A percentile compares a stretch with the other conserved stretches of the same genome.
Evolutionary conservation across 2,797 vertebrate genomes (phyloP).

Genomic region (Pseudomugil tenellus): DNA sequence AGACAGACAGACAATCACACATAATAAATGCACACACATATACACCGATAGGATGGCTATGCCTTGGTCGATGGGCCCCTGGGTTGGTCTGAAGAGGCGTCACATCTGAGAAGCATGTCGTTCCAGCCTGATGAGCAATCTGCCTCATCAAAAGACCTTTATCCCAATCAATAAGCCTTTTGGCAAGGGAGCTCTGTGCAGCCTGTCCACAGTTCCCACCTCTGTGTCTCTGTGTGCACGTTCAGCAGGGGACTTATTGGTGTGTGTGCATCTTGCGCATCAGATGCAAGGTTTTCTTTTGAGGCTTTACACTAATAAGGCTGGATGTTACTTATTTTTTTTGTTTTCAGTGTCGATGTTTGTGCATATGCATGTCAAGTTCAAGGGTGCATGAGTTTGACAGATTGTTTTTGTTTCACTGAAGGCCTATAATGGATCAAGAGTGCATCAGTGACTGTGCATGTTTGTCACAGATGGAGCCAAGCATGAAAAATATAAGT

Average conservation of each 20-base stretch:
- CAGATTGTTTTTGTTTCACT: constrained; percentile 13
- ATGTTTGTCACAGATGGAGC: constrained; percentile 13
- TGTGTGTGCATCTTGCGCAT: constrained; percentile 43
- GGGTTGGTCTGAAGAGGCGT: constrained; percentile 76
- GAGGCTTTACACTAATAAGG: constrained; percentile 16
- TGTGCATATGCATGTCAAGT: constrained; percentile 31
- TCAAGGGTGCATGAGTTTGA: constrained; percentile 34
- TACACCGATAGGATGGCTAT: constrained; percentile 41
- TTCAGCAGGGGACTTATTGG: constrained; percentile 31
- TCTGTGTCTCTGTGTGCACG: constrained; percentile 38
- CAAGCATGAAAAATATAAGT: constrained; percentile 17
- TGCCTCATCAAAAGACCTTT: constrained; percentile 84
- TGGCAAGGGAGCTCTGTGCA: constrained; percentile 62
- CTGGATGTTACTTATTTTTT: constrained; percentile 13
- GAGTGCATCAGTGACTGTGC: constrained; percentile 18
- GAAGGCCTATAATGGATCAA: constrained; percentile 12
- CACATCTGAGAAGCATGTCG: constrained; percentile 81
- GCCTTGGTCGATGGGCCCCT: constrained; percentile 74
- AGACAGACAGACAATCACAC: constrained; percentile 54
- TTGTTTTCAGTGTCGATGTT: constrained; percentile 16
- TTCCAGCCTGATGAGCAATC: constrained; percentile 84
- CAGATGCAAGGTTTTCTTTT: constrained; percentile 33
- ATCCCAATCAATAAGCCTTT: constrained; percentile 83
- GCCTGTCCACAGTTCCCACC: constrained; percentile 50
- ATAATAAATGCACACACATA: constrained; percentile 30